Percentiles rank a stretch among this genome's conserved stretches.
These are phyloP conservation scores for Ellobium chinense DNA, from an alignment of 2,888 invertebrate genomes.

Conservation along the genomic window DNA sequence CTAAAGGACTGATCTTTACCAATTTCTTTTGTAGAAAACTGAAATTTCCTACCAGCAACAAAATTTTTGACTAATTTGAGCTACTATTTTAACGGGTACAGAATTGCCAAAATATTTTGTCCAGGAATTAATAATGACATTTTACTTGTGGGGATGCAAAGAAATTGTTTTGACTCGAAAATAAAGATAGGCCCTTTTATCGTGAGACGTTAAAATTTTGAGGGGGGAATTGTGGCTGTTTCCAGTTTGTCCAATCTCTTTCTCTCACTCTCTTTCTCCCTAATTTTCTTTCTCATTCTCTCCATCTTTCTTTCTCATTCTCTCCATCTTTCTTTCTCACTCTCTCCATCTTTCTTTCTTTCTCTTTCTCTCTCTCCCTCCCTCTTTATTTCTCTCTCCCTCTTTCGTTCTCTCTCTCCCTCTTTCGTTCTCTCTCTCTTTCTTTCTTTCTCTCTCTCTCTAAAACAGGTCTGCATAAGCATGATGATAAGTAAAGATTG, in stretches of 20 bases:
- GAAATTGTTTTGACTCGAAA: background rate
- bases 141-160: no score
- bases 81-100: no score
- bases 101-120: no score
- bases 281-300: background rate
- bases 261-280: background rate
- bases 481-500: no score
- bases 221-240: no score
- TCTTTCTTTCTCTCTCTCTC: background rate
- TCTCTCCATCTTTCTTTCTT: conserved; percentile 29
- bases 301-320: background rate
- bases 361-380: conserved; percentile 48
- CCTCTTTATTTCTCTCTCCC: conserved; percentile 23
- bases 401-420: background rate
- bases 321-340: background rate
- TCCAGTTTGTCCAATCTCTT: background rate
- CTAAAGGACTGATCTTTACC: no score
- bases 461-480: no score
- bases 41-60: no score
- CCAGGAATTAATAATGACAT: no score
- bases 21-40: no score
- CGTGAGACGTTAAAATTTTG: background rate
- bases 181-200: background rate
- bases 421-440: background rate
- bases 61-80: no score